Base-by-base conservation (phyloP, 2,888 invertebrate genomes). In the Pasiphila rectangulata region DNA sequence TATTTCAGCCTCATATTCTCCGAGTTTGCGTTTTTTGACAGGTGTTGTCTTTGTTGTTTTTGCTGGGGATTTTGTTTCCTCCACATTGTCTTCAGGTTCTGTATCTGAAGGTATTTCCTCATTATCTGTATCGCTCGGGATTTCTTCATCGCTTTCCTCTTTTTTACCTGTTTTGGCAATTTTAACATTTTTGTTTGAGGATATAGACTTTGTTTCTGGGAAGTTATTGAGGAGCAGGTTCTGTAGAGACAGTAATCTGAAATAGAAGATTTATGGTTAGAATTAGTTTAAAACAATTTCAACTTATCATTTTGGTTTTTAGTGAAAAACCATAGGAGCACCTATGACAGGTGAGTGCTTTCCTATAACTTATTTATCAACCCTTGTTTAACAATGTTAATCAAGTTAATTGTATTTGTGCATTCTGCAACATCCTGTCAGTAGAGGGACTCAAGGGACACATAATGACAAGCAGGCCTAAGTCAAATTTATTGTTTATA, bases 101-200 rank as follows among this genome's bases (percentile, higher is more conserved):
- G 90, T 90, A 35, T 92, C 92, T 13, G 92, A 92, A 12, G 90
- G 86, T 69, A 93, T 93, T 82, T 93, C 93, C 72, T 93, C 92
- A 74, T 91, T 89, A 51, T 88, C 92, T 48, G 91, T 90, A 56
- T 88, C 89, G 67, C 86, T 82, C 45, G 83, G 81, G 55, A 85
- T 82, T 64, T 88, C 86, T 56, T 85, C 82, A 54, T 83, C 77
- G 56, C 79, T 75, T 4, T 82, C 83, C 47, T 79, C 77, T 52
- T 86, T 52, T 17, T 39, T 46, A 1, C 41, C 43, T 29, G 37
- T 34, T 39, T 44, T 51, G 5, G 4, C 15, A 2, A 49, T 48
- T 23, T 75, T 63, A 34, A 67, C 51, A 16, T 38, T 69, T 59
- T 68, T 64, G 50, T 67, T 73, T 46, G 75, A 76, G 1, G 72